Evolutionary conservation across 2,113 vertebrate genomes (phyloP), one percentile per base, ranked within the genome.

Genomic region (Syrmaticus mikado): DNA sequence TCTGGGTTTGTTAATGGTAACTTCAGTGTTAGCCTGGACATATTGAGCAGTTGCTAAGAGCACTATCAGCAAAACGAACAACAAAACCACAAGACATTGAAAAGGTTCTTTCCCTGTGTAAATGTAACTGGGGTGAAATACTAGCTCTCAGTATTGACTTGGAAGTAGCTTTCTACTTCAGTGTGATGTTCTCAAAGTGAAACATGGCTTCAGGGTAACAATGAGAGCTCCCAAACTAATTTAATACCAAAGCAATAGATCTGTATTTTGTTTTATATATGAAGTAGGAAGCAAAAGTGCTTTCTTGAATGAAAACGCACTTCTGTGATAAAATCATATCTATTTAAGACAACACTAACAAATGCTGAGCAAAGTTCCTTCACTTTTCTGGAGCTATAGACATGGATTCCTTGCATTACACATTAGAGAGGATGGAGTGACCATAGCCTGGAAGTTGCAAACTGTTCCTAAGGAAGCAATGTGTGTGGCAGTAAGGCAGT

Each of bases 171-270:
- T 65, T 93, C 64, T 89, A 21, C 43, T 58, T 87, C 62, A 60
- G 9, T 62, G 32, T 20, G 52, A 76, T 75, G 30, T 10, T 89
- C 43, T 62, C 58, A 58, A 90, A 70, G 66, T 75, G 53, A 96
- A 84, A 81, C 11, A 25, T 10, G 71, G 66, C 66, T 87, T 84
- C 6, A 8, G 48, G 52, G 16, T 70, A 89, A 78, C n/a, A 72
- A n/a, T 30, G 13, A 43, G 57, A 88, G 50, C 21, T 76, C 67
- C 50, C 40, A 80, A 85, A 94, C 2, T 5, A 82, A 87, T 82
- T 87, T 85, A 78, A 72, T 85, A 72, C n/a, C 34, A 82, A 89
- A 87, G 61, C 32, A 92, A 86, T 92, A 74, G 10, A 86, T 86
- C 41, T 71, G 73, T 86, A 82, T 92, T 94, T 88, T 74, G 50